Evolutionary conservation across 2,888 invertebrate species (phyloP).

Genomic region (Leptinotarsa peninsularis): DNA sequence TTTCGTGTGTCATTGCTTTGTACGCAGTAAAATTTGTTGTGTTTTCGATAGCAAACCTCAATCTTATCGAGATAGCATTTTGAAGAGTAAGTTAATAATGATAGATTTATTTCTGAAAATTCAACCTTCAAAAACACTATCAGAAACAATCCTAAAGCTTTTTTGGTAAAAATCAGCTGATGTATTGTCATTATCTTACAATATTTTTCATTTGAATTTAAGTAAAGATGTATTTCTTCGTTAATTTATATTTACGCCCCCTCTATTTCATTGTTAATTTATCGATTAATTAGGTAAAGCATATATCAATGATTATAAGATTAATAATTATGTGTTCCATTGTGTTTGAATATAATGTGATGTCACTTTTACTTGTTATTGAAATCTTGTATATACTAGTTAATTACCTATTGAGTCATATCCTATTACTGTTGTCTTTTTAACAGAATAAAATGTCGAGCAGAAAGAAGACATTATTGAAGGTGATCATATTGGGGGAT

Average conservation of each 20-base stretch:
- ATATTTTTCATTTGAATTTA: conserved; percentile 31
- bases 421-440: conserved; percentile 4
- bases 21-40: conserved; percentile 56
- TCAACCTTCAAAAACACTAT: not conserved
- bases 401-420: conserved; percentile 24
- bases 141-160: conserved; percentile 20
- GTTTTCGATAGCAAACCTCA: conserved; percentile 40
- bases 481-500: conserved; percentile 98
- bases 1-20: conserved; percentile 49
- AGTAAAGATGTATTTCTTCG: conserved; percentile 34
- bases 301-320: too few species aligned
- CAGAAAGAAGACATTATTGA: conserved; percentile 95
- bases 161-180: conserved; percentile 49
- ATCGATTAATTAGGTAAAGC: too few species aligned
- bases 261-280: not conserved
- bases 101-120: not conserved
- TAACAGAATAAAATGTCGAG: conserved; percentile 77
- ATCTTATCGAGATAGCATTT: conserved; percentile 29
- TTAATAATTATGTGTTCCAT: conserved; percentile 2
- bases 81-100: conserved; percentile 37
- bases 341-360: conserved; percentile 10
- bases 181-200: conserved; percentile 39
- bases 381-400: conserved; percentile 5
- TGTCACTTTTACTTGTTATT: conserved; percentile 22
- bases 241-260: conserved; percentile 42